Conservation (phyloP, 2,888 invertebrate genomes). For the Drosophila pullipes region DNA sequence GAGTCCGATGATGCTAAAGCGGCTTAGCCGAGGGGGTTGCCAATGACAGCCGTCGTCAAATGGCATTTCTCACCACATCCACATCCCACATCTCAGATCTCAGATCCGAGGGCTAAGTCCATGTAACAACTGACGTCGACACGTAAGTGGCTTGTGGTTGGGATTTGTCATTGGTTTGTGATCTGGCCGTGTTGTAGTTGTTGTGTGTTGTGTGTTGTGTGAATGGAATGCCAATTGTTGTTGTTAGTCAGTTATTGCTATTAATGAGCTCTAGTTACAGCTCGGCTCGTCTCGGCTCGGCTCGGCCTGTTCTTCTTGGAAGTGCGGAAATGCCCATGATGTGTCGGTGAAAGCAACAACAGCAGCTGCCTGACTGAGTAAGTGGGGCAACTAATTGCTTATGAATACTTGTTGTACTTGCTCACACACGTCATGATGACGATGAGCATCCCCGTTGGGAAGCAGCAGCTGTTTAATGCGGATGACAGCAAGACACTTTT, state of each 20-base stretch:
- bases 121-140: constrained; percentile 67
- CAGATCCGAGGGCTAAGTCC: constrained; percentile 18
- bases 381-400: constrained; percentile 71
- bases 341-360: constrained; percentile 65
- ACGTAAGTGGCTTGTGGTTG: constrained; percentile 64
- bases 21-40: constrained; percentile 46
- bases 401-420: constrained; percentile 48
- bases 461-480: constrained; percentile 40
- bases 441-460: constrained; percentile 16
- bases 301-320: constrained; percentile 51
- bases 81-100: constrained; percentile 21
- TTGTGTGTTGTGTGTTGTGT: constrained; percentile 19
- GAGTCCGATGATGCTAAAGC: constrained; percentile 40
- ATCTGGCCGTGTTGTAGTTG: neutral
- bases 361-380: constrained; percentile 70
- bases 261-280: constrained; percentile 66
- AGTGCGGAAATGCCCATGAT: constrained; percentile 60
- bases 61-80: constrained; percentile 36
- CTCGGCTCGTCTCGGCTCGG: neutral
- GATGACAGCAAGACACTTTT: neutral
- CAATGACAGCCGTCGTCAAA: constrained; percentile 41
- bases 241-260: constrained; percentile 58
- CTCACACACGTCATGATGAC: constrained; percentile 3
- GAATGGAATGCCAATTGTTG: constrained; percentile 57
- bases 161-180: constrained; percentile 58